Conservation (phyloP, 1,140 invertebrate species). For the Heterodera carotae region DNA sequence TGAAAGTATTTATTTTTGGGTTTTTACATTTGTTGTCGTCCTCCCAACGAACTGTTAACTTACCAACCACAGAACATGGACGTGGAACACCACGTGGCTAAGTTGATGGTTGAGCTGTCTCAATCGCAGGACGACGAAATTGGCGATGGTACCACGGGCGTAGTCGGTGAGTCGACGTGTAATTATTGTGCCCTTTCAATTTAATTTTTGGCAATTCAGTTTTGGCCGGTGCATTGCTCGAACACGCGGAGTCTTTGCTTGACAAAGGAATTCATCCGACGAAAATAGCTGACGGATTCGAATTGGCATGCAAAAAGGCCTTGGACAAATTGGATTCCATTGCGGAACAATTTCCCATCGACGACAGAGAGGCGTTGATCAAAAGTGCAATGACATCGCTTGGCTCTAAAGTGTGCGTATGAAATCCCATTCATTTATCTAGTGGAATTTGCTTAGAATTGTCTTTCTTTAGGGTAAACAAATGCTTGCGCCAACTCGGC, state of each 20-base stretch:
- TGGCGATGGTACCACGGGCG: constrained; percentile 98
- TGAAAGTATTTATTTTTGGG: constrained; percentile 77
- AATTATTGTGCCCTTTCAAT: constrained; percentile 21
- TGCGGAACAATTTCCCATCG: constrained; percentile 84
- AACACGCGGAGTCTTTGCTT: constrained; percentile 87
- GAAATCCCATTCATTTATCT: too few relatives aligned
- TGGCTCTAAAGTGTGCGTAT: constrained; percentile 89
- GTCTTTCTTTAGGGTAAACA: constrained; percentile 60
- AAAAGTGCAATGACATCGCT: constrained; percentile 96
- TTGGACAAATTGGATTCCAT: constrained; percentile 84
- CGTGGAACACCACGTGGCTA: constrained; percentile 96
- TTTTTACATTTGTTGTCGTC: not conserved
- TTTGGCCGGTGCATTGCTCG: constrained; percentile 84
- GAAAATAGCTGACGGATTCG: constrained; percentile 96
- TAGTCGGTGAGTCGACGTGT: constrained; percentile 75
- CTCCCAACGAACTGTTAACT: not conserved
- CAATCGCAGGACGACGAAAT: constrained; percentile 99
- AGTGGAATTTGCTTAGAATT: constrained; percentile 9
- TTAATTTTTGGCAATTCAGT: constrained; percentile 68
- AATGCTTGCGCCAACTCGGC: constrained; percentile 87
- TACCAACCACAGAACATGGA: constrained; percentile 78
- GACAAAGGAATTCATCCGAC: constrained; percentile 98
- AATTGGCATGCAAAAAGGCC: constrained; percentile 89
- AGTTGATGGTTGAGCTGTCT: constrained; percentile 93
- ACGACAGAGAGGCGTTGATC: constrained; percentile 84